phyloP scores from a whole-genome alignment of 2,113 vertebrate species.

The Sclerurus mexicanus region DNA sequence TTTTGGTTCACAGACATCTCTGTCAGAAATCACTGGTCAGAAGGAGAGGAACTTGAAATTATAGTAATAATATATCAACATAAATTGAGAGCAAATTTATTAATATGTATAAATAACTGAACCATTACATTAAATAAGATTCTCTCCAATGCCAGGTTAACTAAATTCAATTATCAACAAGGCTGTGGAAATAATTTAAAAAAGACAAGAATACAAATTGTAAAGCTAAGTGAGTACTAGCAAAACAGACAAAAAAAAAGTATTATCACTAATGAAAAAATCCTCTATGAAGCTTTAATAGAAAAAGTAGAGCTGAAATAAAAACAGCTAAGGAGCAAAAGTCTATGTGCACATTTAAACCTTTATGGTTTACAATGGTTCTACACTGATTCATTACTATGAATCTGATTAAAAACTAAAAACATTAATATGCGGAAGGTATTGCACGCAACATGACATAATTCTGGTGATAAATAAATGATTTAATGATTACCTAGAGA shows the following conservation, averaged over 20 bases:
- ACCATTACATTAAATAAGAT: background rate
- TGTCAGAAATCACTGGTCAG: background rate
- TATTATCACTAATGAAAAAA: background rate
- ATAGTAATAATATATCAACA: background rate
- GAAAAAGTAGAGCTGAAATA: background rate
- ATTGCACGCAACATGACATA: background rate
- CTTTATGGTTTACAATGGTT: background rate
- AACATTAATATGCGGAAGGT: background rate
- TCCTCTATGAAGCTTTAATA: background rate
- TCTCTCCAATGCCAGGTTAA: background rate
- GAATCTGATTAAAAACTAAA: background rate
- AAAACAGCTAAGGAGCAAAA: background rate
- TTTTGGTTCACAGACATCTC: background rate
- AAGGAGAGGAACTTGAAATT: background rate
- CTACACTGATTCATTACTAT: background rate
- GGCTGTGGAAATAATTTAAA: background rate
- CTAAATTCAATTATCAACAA: conserved; percentile 1
- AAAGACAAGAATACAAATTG: conserved; percentile 6
- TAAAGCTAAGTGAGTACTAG: background rate
- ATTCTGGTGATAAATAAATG: background rate
- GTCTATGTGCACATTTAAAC: background rate
- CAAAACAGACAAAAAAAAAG: background rate
- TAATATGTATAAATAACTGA: conserved; percentile 11
- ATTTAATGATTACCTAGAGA: background rate
- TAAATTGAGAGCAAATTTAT: background rate